Evolutionary conservation across 2,113 vertebrate genomes (phyloP), one percentile per base, ranked within the genome.

Genomic region (Phylloscopus trochiloides): DNA sequence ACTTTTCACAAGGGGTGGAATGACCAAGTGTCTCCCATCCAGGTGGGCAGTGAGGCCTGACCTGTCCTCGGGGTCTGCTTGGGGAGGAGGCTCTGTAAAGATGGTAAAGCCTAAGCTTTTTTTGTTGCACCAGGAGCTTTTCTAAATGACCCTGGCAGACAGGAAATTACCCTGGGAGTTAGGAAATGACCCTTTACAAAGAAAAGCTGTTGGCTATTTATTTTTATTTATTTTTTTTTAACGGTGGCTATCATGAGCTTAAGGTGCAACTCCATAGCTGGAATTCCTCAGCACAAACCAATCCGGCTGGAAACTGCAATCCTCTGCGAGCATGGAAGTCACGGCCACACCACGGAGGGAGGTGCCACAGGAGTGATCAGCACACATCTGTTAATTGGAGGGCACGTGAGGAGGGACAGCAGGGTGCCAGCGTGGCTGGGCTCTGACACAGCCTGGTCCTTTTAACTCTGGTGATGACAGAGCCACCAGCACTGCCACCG

Each of bases 271-370:
- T 65, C 62, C 74, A 50, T 61, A 78, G 66, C 62, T 65, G 71
- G 52, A 61, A 93, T 65, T 88, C 62, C 58, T 42, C 3, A 1
- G 26, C 5, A 1, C 9, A 3, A 45, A 45, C 21, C 38, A 16
- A n/a, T 8, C 66, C 0, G 0, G 25, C 61, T 61, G 74, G 51
- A 32, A 87, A 43, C 0, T 40, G 0, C 21, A 81, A 87, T 28
- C 67, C 55, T 32, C 12, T 1, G 11, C 59, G 55, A 71, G 57
- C 76, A 62, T 0, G 8, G 28, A 62, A 89, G 22, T 38, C 74
- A 77, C 12, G 29, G 47, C 34, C 80, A 34, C 80, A 17, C 3
- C 80, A 17, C 3, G 38, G 34, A 94, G 85, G 88, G 90, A 94
- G 94, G 48, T 42, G 50, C 43, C 72, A 20, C 38, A 7, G 36